phyloP scores from a whole-genome alignment of 35 echinoderm and acorn worm genomes.

The Amphiura filiformis region DNA sequence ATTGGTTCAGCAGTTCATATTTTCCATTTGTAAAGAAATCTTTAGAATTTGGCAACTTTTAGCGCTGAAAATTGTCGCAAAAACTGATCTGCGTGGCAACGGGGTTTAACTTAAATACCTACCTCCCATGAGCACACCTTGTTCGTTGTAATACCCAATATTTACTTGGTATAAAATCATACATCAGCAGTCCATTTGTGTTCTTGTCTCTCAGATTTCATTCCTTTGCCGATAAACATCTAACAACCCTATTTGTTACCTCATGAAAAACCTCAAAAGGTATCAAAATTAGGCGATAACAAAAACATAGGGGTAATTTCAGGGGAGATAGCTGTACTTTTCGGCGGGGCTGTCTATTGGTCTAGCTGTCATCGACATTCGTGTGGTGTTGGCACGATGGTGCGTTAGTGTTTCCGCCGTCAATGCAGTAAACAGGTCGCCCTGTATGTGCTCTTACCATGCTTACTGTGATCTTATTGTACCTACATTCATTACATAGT shows the following conservation, averaged over 20 bases:
- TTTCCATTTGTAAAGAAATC: no score
- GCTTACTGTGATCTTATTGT: no score
- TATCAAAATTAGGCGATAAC: slow-evolving; percentile 11
- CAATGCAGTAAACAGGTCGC: neutral
- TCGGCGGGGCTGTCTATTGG: neutral
- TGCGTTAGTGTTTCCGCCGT: neutral
- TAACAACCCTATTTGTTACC: neutral
- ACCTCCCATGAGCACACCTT: neutral
- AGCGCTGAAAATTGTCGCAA: no score
- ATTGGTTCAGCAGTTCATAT: no score
- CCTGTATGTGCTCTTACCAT: no score
- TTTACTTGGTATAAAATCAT: slow-evolving; percentile 10
- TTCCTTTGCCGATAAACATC: neutral
- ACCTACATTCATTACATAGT: no score
- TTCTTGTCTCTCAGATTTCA: neutral
- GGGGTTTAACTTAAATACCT: no score
- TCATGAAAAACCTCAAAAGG: slow-evolving; percentile 11
- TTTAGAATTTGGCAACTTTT: no score
- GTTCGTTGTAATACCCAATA: neutral
- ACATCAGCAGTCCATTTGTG: neutral
- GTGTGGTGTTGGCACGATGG: neutral
- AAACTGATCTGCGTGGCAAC: no score
- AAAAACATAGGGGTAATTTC: neutral
- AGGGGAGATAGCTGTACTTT: neutral
- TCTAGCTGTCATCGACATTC: neutral